phyloP scores from a whole-genome alignment of 2,113 vertebrate genomes.

The Morone chrysops region DNA sequence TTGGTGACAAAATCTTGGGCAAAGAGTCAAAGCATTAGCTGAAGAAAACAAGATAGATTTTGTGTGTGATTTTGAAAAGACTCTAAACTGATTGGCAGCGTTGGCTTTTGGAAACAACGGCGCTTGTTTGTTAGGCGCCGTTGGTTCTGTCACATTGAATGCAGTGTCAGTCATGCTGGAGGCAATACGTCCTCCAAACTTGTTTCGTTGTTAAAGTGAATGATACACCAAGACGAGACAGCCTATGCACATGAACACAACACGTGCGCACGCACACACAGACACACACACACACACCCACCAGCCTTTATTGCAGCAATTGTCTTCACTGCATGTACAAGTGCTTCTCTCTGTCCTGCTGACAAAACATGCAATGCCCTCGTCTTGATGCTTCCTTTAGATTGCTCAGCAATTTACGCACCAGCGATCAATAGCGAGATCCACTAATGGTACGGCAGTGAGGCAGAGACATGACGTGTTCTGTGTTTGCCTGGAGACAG shows the following conservation, averaged over 20 bases:
- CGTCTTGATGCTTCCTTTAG: conserved; percentile 54
- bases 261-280: conserved; percentile 4
- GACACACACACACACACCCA: conserved; percentile 9
- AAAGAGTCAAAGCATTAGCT: conserved; percentile 46
- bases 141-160: conserved; percentile 44
- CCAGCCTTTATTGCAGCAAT: conserved; percentile 30
- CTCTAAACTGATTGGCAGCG: conserved; percentile 67
- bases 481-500: conserved; percentile 71
- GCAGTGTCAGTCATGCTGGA: conserved; percentile 16
- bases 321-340: conserved; percentile 21
- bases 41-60: conserved; percentile 43
- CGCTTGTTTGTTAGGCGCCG: conserved; percentile 43
- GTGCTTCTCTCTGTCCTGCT: conserved; percentile 43
- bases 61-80: conserved; percentile 51
- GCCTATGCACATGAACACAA: conserved; percentile 13
- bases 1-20: conserved; percentile 23
- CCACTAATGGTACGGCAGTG: conserved; percentile 78
- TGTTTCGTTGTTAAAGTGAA: conserved; percentile 43
- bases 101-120: conserved; percentile 61
- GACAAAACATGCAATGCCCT: conserved; percentile 57
- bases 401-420: conserved; percentile 71
- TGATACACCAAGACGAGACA: conserved; percentile 24
- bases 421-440: conserved; percentile 74
- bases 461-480: conserved; percentile 71
- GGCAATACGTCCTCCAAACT: conserved; percentile 19